Conservation (phyloP, 2,888 invertebrate species). For the Tricholauxania praeusta region DNA sequence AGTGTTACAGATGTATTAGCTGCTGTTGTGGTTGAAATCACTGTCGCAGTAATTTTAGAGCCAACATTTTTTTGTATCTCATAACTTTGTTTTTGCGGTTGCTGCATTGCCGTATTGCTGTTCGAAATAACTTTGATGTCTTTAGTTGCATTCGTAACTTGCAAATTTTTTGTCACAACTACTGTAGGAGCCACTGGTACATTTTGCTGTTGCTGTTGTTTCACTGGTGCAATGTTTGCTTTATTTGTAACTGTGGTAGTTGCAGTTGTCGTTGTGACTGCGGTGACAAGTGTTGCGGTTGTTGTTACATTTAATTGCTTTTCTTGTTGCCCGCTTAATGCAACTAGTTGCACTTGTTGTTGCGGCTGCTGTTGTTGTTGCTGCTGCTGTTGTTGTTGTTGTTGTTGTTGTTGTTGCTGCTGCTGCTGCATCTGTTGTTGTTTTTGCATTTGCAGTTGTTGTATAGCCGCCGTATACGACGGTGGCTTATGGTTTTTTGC, state of each 20-base stretch:
- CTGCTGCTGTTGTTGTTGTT: constrained; percentile 40
- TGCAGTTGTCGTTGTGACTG: constrained; percentile 30
- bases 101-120: not conserved
- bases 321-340: not conserved
- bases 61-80: not conserved
- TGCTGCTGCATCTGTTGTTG: constrained; percentile 43
- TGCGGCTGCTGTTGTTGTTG: constrained; percentile 30
- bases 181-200: not conserved
- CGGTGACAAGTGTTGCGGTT: constrained; percentile 1
- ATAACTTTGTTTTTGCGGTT: not conserved
- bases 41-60: not conserved
- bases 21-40: too few relatives aligned
- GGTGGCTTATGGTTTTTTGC: constrained; percentile 65
- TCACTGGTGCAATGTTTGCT: constrained; percentile 22
- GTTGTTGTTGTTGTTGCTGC: constrained; percentile 33
- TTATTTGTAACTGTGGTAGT: not conserved
- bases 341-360: not conserved
- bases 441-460: constrained; percentile 61
- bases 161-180: not conserved
- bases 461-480: constrained; percentile 61
- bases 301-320: constrained; percentile 1
- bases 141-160: not conserved
- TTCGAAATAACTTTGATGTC: constrained; percentile 2
- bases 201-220: not conserved
- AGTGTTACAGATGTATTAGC: not conserved